A percentile compares a stretch with the other conserved stretches of the same genome.
Evolutionary conservation across 2,113 vertebrate species (phyloP).

Genomic region (Phylloscopus trochiloides): DNA sequence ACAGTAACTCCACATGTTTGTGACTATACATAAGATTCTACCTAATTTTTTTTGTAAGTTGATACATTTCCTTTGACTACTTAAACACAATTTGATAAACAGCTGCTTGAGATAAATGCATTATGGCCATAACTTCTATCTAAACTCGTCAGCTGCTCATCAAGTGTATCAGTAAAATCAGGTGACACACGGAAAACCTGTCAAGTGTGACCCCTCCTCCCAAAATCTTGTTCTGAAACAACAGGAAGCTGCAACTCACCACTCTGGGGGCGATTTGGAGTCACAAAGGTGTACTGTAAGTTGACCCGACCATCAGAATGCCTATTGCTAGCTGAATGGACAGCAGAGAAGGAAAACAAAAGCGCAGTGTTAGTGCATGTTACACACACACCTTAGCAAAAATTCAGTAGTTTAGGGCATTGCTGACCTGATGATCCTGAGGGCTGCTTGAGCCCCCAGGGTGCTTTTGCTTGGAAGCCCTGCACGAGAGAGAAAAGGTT

Average conservation of each 20-base stretch:
- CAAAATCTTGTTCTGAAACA: not conserved
- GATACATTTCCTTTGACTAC: not conserved
- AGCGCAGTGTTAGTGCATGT: not conserved
- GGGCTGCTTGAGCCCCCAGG: not conserved
- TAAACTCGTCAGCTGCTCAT: not conserved
- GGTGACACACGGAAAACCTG: not conserved
- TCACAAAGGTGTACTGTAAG: not conserved
- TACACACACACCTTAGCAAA: not conserved
- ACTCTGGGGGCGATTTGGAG: not conserved
- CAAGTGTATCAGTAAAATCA: not conserved
- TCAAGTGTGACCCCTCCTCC: not conserved
- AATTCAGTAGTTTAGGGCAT: not conserved
- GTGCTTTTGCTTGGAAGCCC: not conserved
- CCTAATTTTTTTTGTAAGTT: not conserved
- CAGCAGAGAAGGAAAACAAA: not conserved
- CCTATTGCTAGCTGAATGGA: not conserved
- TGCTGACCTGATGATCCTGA: not conserved
- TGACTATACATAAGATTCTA: not conserved
- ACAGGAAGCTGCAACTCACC: fast-evolving
- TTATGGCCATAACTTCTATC: not conserved
- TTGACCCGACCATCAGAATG: not conserved
- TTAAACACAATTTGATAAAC: not conserved
- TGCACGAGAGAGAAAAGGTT: not conserved
- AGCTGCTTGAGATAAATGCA: not conserved
- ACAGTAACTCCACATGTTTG: not conserved